Evolutionary conservation across 2,888 invertebrate species (phyloP).

Genomic region (Dexiosoma caninum): DNA sequence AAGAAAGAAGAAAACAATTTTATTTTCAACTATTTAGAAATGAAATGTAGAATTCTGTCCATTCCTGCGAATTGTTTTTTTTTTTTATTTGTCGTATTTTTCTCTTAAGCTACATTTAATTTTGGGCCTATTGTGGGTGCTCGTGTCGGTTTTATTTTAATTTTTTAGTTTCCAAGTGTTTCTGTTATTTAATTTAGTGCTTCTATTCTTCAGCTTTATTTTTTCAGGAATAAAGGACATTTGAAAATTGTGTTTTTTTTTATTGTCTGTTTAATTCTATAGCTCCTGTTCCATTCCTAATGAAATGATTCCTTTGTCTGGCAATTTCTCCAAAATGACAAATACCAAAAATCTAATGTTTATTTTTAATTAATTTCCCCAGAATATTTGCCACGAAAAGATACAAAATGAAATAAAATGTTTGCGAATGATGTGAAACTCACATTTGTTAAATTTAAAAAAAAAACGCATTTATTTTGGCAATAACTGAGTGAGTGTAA

Average conservation of each 20-base stretch:
- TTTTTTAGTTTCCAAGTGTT: slow-evolving; percentile 10
- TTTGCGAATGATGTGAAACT: not conserved
- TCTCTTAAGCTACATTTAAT: slow-evolving; percentile 35
- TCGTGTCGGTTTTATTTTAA: not conserved
- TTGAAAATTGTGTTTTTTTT: slow-evolving; percentile 25
- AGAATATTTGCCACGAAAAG: slow-evolving; percentile 1
- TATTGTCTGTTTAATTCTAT: not conserved
- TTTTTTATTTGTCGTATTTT: slow-evolving; percentile 9
- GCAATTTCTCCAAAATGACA: slow-evolving; percentile 28
- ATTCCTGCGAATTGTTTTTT: not conserved
- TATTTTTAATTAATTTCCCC: slow-evolving; percentile 57
- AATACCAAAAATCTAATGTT: slow-evolving; percentile 56
- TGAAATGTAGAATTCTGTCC: not conserved
- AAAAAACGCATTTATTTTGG: not conserved
- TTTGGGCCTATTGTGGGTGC: slow-evolving; percentile 25
- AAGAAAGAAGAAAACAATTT: slow-evolving; percentile 10
- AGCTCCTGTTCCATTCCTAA: slow-evolving; percentile 23
- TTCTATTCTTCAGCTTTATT: not conserved
- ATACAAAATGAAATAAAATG: slow-evolving; percentile 26
- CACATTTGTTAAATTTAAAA: not conserved
- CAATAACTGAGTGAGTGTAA: slow-evolving; percentile 13
- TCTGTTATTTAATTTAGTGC: slow-evolving; percentile 45
- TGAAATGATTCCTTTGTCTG: slow-evolving; percentile 48
- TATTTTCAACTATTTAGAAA: not conserved
- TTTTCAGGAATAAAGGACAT: slow-evolving; percentile 29